Evolutionary conservation across 2,888 invertebrate genomes (phyloP), one percentile per base, ranked within the genome.

Genomic region (Euplexia lucipara): DNA sequence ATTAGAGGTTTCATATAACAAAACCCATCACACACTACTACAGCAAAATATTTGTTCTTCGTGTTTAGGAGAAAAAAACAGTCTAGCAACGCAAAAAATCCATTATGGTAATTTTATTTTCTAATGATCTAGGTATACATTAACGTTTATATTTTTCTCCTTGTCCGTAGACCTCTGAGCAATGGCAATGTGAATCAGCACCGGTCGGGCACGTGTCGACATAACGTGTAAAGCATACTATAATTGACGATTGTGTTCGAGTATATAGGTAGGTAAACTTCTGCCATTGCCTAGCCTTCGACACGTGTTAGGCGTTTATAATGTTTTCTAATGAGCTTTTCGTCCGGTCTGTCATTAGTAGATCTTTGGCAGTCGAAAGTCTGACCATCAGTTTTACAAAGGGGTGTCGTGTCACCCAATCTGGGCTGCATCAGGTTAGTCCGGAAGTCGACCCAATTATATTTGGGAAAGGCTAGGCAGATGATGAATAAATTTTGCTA

Each of bases 151-250:
- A 52, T 69, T 68, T 61, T 74, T 74, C 64, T 70, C 64, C 45
- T 64, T 64, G 60, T 14, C 18, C 14, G 12, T 52, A 74, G 56
- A 69, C 69, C 57, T 63, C 41, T 69, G 53, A 60, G 32, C 61
- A 49, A 42, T 39, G 47, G 41, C 47, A 58, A 51, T 53, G 53
- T 74, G 73, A 74, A 58, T 74, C 56, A 75, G 41, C 20, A 37
- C 0, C 32, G 22, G 6, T 41, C 16, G 16, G 9, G 67, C 66
- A 74, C 73, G 73, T 74, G 74, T 44, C 16, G 1, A 16, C 48
- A 3, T 60, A 53, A 75, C 64, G 73, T 75, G 75, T 61, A 3
- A 35, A 45, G 70, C 56, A 74, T 73, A 63, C 42, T 44, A n/a
- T n/a, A n/a, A 71, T 45, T 57, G 54, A 14, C 68, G 41, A 56